Percentiles rank a stretch among this genome's conserved stretches.
Conservation (phyloP, 1,140 invertebrate genomes). For the Agrypnia vestita region DNA sequence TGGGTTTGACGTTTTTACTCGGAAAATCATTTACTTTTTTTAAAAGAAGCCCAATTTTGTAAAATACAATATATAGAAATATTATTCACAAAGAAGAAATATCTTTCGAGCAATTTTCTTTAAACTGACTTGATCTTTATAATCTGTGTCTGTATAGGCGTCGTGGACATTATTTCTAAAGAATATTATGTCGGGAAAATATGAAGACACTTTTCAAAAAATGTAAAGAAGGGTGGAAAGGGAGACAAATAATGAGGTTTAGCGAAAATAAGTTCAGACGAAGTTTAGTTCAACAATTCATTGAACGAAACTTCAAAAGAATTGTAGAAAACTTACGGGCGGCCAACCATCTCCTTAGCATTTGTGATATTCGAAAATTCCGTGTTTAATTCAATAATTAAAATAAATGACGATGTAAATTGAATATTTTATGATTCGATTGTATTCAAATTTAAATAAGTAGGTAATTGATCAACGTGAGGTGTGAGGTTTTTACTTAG, state of each 20-base stretch:
- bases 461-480: too few species aligned
- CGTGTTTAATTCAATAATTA: too few species aligned
- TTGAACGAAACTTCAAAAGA: neutral
- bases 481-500: too few species aligned
- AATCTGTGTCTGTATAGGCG: neutral
- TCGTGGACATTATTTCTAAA: neutral
- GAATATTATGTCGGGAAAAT: too few species aligned
- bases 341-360: neutral
- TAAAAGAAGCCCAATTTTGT: neutral
- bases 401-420: too few species aligned
- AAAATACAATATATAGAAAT: constrained; percentile 3
- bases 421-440: too few species aligned
- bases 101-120: neutral
- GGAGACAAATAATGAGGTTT: neutral
- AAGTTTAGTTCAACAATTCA: constrained; percentile 11
- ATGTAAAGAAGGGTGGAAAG: neutral
- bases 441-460: too few species aligned
- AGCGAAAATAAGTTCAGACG: neutral
- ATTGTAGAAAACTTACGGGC: neutral
- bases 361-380: too few species aligned
- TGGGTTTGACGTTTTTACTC: constrained; percentile 31
- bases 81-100: neutral
- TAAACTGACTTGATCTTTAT: neutral
- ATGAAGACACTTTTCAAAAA: too few species aligned
- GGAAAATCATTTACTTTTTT: constrained; percentile 20